Base-by-base conservation (phyloP, 2,113 vertebrate genomes). In the Ochotona curzoniae region DNA sequence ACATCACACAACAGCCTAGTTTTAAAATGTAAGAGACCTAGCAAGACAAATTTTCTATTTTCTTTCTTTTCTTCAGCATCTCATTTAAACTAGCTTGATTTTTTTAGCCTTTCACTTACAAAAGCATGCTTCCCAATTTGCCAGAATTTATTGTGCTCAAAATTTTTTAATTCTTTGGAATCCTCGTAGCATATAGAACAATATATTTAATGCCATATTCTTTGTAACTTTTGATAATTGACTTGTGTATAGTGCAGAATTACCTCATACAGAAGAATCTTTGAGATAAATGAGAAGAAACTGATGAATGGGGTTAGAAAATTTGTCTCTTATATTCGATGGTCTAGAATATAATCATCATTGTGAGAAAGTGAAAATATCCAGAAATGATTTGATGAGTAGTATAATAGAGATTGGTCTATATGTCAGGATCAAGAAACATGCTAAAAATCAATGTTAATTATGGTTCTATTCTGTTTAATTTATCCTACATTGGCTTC, bases 401-500 rank as follows among this genome's bases (percentile, higher is more conserved):
- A 18, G 8, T 0, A 2, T 26, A 0, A 1, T 25, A 6, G 38
- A 12, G 30, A 80, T 4, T 85, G 0, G 57, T 6, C 38, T 70
- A 2, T 74, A 28, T 7, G 49, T 17, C 25, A 74, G 10, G 30
- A 51, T 66, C 67, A n/a, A 44, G 18, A 78, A n/a, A 90, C 78
- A 66, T 32, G 26, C 2, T 57, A 18, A 87, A 57, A 12, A 30
- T 0, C 1, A 71, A 7, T 47, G 17, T 67, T 64, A 47, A 60
- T 47, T 86, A 49, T 44, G 10, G 12, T 49, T 76, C 1, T 57
- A 54, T 49, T 78, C 7, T 73, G 6, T 38, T 83, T 93, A 57
- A 66, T 82, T 7, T 11, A 28, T 71, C 21, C 32, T 25, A 1
- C 11, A 13, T n/a, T 86, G 12, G 5, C 32, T 70, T 81, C n/a